Base-by-base conservation (phyloP, 1,140 invertebrate species). In the Cyclargus thomasi region DNA sequence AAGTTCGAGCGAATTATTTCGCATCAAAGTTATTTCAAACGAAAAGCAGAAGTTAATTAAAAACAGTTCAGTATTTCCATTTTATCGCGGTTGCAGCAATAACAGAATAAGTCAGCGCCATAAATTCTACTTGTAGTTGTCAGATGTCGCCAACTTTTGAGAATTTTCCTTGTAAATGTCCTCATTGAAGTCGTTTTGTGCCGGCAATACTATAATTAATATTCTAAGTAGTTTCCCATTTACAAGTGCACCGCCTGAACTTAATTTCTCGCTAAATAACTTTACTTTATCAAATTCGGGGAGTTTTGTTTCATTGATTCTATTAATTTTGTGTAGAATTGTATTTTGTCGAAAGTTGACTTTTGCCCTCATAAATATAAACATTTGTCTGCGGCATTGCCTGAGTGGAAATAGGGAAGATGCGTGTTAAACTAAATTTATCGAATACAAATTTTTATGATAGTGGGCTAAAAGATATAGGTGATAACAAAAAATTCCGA, bases 111-210 rank as follows among this genome's bases (percentile, higher is more conserved):
- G 70, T 83, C 87, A 83, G 83, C 80, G 82, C 81, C 80, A 85
- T 87, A 88, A 90, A 90, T 88, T 79, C 70, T 85, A 83, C 84
- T 86, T 81, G 78, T 78, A 76, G 87, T 86, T 87, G 87, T 88
- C 86, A 86, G 81, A 80, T 84, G 87, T 90, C 87, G 81, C 71
- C 78, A 88, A 88, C 79, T 88, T 85, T 77, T 71, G 74, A 71
- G 75, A 86, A 81, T 84, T 84, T 84, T 83, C 84, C 83, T 83
- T 79, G 80, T 88, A 88, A 67, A 90, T 88, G 84, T 88, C 84
- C 78, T 83, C 81, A 78, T 75, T 69, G 72, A 69, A 72, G 79
- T 79, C 85, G 83, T 86, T 87, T 86, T 82, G 17, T 83, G 76
- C 79, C 68, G 73, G 67, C 85, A 82, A 76, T 83, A 81, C 85